These are phyloP conservation scores for Hypothenemus hampei DNA, from an alignment of 1,140 invertebrate species.

Conservation along the genomic window DNA sequence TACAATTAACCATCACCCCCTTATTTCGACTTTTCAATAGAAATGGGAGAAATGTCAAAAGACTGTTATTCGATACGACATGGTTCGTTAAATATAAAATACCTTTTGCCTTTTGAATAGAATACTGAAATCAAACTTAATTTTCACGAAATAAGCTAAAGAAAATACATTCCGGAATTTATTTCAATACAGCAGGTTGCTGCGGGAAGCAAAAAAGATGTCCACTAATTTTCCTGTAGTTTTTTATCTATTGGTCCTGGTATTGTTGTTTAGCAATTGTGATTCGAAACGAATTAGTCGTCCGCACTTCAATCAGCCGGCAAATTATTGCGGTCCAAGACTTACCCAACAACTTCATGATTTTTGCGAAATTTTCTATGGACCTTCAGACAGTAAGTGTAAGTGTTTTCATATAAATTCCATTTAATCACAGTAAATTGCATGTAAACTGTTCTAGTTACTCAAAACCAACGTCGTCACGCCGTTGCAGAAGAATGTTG, in stretches of 20 bases:
- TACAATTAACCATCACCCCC: not conserved
- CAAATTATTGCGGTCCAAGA: not conserved
- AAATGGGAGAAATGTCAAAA: too few relatives aligned
- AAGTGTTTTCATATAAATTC: too few relatives aligned
- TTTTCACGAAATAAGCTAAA: too few relatives aligned
- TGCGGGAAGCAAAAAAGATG: too few relatives aligned
- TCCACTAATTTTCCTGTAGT: not conserved
- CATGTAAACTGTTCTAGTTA: too few relatives aligned
- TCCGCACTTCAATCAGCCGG: not conserved
- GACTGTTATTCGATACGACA: constrained; percentile 6
- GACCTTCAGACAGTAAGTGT: not conserved
- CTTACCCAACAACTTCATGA: constrained; percentile 6
- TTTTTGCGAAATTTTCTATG: constrained; percentile 6
- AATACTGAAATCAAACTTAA: not conserved
- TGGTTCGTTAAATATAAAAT: constrained; percentile 3
- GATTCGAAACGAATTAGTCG: not conserved
- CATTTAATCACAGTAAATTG: too few relatives aligned
- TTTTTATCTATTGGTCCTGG: not conserved
- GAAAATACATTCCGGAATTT: too few relatives aligned
- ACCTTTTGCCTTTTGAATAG: too few relatives aligned
- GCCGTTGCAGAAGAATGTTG: constrained; percentile 6
- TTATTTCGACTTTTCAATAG: too few relatives aligned
- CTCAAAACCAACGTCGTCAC: not conserved
- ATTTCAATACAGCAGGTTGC: too few relatives aligned
- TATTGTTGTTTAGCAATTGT: not conserved